Percentiles rank a stretch among this genome's conserved stretches.
These are phyloP conservation scores for Urocitellus parryii DNA, from an alignment of 2,113 vertebrate species.

Conservation along the genomic window DNA sequence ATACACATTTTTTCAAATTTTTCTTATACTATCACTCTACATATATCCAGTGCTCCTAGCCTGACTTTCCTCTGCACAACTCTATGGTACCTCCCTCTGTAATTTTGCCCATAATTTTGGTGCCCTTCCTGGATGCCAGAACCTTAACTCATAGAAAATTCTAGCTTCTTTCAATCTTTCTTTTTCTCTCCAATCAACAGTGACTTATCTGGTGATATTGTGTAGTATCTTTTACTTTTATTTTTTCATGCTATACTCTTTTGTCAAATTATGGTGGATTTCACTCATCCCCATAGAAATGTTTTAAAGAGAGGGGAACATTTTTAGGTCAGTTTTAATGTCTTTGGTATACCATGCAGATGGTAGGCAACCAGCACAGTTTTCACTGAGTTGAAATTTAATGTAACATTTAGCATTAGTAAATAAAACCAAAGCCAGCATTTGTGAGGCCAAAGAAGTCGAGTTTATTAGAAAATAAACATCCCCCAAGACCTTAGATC, in stretches of 20 bases:
- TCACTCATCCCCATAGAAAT: background rate
- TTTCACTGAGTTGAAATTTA: background rate
- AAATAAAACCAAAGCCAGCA: slow-evolving; percentile 22
- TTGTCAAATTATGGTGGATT: background rate
- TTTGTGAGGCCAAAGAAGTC: slow-evolving; percentile 54
- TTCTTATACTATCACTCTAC: background rate
- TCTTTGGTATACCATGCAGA: background rate
- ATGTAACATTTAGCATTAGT: background rate
- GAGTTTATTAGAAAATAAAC: slow-evolving; percentile 75
- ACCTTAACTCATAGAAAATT: background rate
- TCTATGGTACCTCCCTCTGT: accelerated
- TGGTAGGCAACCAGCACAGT: background rate
- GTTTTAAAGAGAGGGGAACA: background rate
- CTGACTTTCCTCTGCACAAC: background rate
- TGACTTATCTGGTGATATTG: background rate
- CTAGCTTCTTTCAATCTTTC: background rate
- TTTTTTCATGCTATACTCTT: background rate
- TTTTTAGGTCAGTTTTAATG: background rate
- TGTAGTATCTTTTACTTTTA: background rate
- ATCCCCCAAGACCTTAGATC: background rate
- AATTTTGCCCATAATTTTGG: background rate
- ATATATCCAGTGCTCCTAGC: background rate
- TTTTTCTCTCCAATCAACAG: background rate
- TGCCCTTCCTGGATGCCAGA: background rate
- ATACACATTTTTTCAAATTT: background rate